A percentile compares a stretch with the other conserved stretches of the same genome.
Conservation (phyloP, 2,888 invertebrate species). For the Mechanitis messenoides region DNA sequence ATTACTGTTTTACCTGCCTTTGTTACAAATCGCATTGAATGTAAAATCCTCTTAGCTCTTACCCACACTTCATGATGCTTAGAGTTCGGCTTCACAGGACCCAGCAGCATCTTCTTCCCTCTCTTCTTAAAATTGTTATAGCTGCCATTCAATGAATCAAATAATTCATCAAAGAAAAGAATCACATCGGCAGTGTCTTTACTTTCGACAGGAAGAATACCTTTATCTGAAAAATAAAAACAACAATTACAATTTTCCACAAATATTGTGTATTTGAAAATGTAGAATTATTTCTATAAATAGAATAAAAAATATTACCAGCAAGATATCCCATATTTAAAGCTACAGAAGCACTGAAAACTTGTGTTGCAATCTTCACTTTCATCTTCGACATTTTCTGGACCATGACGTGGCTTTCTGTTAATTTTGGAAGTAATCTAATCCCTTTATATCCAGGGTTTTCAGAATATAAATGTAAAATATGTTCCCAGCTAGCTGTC, state of each 20-base stretch:
- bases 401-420: slow-evolving; percentile 29
- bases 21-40: not conserved
- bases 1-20: not conserved
- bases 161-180: slow-evolving; percentile 24
- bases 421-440: slow-evolving; percentile 32
- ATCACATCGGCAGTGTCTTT: slow-evolving; percentile 20
- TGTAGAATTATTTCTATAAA: not conserved
- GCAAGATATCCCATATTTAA: slow-evolving; percentile 34
- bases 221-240: slow-evolving; percentile 10
- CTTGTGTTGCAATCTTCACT: slow-evolving; percentile 32
- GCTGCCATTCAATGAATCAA: slow-evolving; percentile 26
- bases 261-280: too few relatives aligned
- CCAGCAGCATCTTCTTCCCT: slow-evolving; percentile 18
- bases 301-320: slow-evolving; percentile 25
- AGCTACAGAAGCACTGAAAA: slow-evolving; percentile 36
- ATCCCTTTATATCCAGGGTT: slow-evolving; percentile 31
- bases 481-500: slow-evolving; percentile 35
- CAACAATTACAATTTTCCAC: too few relatives aligned
- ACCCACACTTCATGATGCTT: not conserved
- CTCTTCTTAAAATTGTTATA: slow-evolving; percentile 10
- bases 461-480: slow-evolving; percentile 23
- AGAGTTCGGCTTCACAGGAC: slow-evolving; percentile 18
- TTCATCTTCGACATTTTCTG: slow-evolving; percentile 33
- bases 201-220: slow-evolving; percentile 13
- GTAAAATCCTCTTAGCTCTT: not conserved